Base-by-base conservation (phyloP, 2,888 invertebrate species). In the Synergus japonicus region DNA sequence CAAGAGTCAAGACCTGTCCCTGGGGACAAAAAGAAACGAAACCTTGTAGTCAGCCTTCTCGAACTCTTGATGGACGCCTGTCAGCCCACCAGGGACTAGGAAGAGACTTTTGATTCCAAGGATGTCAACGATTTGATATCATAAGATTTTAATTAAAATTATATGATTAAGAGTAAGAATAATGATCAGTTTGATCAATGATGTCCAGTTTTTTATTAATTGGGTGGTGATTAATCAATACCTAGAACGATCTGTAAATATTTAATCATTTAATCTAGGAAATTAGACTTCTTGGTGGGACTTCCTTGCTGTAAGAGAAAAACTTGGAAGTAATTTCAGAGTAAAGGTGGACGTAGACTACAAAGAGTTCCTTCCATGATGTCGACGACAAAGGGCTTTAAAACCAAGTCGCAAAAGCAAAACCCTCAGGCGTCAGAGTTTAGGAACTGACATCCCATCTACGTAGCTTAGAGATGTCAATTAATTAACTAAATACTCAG, bases 401-500 rank as follows among this genome's bases (percentile, higher is more conserved):
- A 84, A 84, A 84, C 83, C 83, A 82, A 85, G 84, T 86, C 85
- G 84, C 87, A 85, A 87, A 88, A 84, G 86, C 85, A 82, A 84
- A 82, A 86, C 87, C 87, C 86, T 79, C 81, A 82, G 86, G 89
- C 87, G 81, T 84, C 85, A 80, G 84, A 83, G 41, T 67, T 37
- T 83, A 84, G 83, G 77, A 84, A 78, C 85, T 87, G 88, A 88
- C 87, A 86, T 88, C 87, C 87, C 86, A 86, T 88, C 88, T 86
- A 88, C 89, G 88, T 88, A 89, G 88, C 87, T 87, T 86, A 86
- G 85, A 86, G 85, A 87, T 87, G 87, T 89, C 89, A 89, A 89
- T 89, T 89, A 89, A 89, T 89, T 89, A 89, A 83, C 86, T 79
- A 78, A 82, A 79, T 43, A 65, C 64, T 18, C n/a, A 41, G 54